Percentiles rank a stretch among this genome's conserved stretches.
These are phyloP conservation scores for Hemithea aestivaria DNA, from an alignment of 2,888 invertebrate genomes.

Conservation along the genomic window DNA sequence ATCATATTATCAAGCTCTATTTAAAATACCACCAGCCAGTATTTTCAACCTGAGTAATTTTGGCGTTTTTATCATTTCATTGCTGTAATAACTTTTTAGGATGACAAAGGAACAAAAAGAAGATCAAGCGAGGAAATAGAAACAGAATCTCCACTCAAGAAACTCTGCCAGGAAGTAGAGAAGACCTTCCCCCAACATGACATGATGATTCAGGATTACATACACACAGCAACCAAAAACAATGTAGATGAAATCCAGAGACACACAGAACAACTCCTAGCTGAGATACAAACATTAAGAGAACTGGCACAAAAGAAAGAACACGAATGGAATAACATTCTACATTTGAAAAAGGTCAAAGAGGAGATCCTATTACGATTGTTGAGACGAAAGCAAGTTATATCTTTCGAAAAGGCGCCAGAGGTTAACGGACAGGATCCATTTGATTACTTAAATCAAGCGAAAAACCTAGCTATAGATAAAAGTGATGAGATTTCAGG, in stretches of 20 bases:
- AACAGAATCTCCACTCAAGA: slow-evolving; percentile 68
- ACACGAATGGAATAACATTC: slow-evolving; percentile 90
- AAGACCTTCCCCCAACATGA: slow-evolving; percentile 78
- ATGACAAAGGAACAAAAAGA: slow-evolving; percentile 60
- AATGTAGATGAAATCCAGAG: slow-evolving; percentile 80
- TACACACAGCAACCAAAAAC: slow-evolving; percentile 80
- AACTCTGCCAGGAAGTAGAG: slow-evolving; percentile 72
- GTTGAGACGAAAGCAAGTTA: slow-evolving; percentile 83
- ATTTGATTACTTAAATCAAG: slow-evolving; percentile 65
- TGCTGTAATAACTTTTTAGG: slow-evolving; percentile 40
- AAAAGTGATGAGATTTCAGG: slow-evolving; percentile 74
- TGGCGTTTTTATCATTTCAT: neutral
- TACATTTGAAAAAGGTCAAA: slow-evolving; percentile 90
- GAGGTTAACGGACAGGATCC: slow-evolving; percentile 67
- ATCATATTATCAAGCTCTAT: no score
- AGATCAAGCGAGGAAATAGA: slow-evolving; percentile 64
- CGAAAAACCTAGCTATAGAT: slow-evolving; percentile 67
- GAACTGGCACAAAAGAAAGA: slow-evolving; percentile 89
- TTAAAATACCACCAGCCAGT: no score
- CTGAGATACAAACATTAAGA: slow-evolving; percentile 84
- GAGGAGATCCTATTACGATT: slow-evolving; percentile 88
- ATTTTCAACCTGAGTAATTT: no score
- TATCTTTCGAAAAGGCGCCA: slow-evolving; percentile 67
- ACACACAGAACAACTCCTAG: slow-evolving; percentile 82
- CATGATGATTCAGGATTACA: slow-evolving; percentile 81